phyloP scores from a whole-genome alignment of 2,888 invertebrate genomes.

The Zonitis immaculata region DNA sequence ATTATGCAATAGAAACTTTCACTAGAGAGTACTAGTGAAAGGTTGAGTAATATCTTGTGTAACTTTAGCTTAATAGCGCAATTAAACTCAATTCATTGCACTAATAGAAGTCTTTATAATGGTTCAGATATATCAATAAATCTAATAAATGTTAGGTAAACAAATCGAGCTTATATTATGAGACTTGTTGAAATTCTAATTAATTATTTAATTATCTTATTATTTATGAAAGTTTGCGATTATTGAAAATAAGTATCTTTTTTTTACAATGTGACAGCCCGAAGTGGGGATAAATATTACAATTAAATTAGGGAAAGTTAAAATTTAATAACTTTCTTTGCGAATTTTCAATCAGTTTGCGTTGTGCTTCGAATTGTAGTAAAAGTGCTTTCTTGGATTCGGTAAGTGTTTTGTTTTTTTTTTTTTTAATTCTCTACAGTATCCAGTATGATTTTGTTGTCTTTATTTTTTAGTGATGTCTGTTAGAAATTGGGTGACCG shows the following conservation, averaged over 20 bases:
- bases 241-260: not conserved
- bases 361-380: too few relatives aligned
- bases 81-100: not conserved
- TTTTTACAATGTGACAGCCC: not conserved
- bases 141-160: too few relatives aligned
- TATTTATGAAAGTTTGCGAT: not conserved
- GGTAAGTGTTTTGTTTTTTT: constrained; percentile 7
- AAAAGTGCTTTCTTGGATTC: too few relatives aligned
- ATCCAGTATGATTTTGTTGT: too few relatives aligned
- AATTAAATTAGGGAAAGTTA: constrained; percentile 2
- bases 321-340: constrained; percentile 12
- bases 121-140: too few relatives aligned
- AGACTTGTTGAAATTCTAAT: too few relatives aligned
- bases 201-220: not conserved
- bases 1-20: not conserved
- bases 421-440: too few relatives aligned
- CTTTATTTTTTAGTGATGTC: constrained; percentile 31
- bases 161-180: too few relatives aligned
- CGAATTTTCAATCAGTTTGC: constrained; percentile 13
- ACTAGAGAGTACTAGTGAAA: not conserved
- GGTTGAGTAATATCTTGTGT: not conserved
- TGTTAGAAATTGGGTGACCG: constrained; percentile 53
- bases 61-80: not conserved
- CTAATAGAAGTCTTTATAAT: too few relatives aligned
- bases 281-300: not conserved